phyloP scores from a whole-genome alignment of 2,888 invertebrate genomes.

The Sarcophaga subvicina region DNA sequence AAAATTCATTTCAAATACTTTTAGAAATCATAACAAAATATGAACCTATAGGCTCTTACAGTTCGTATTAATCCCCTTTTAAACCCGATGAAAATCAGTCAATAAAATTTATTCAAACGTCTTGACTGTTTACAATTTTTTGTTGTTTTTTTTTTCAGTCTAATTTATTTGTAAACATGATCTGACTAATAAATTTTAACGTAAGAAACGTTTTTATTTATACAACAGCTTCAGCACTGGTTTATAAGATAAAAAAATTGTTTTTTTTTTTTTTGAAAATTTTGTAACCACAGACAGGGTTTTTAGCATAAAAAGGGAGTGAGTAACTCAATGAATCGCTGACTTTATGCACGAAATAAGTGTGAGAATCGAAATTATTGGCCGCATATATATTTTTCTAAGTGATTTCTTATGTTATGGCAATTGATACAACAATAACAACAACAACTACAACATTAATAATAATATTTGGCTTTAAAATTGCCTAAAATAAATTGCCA shows the following conservation, averaged over 20 bases:
- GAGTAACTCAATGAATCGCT: slow-evolving; percentile 10
- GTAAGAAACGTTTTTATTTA: slow-evolving; percentile 47
- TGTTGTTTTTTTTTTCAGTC: slow-evolving; percentile 10
- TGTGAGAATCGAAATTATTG: slow-evolving; percentile 35
- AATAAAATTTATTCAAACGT: neutral
- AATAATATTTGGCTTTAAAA: slow-evolving; percentile 8
- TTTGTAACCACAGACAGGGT: slow-evolving; percentile 51
- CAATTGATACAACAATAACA: slow-evolving; percentile 35
- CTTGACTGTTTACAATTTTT: neutral
- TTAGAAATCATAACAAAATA: too few species aligned
- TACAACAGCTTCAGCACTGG: slow-evolving; percentile 12
- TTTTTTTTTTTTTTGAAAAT: slow-evolving; percentile 16
- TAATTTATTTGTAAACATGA: slow-evolving; percentile 57
- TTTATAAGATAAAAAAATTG: neutral
- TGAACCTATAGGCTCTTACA: too few species aligned
- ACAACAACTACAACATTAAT: slow-evolving; percentile 14
- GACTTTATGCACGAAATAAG: slow-evolving; percentile 24
- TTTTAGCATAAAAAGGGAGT: slow-evolving; percentile 42
- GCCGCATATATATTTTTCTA: slow-evolving; percentile 43
- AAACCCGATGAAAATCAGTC: too few species aligned
- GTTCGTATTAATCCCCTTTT: too few species aligned
- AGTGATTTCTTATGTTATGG: slow-evolving; percentile 63
- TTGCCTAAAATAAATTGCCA: slow-evolving; percentile 30
- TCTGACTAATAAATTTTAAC: slow-evolving; percentile 58
- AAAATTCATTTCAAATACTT: too few species aligned